Evolutionary conservation across 2,797 vertebrate species (phyloP).

Genomic region (Borostomias antarcticus): DNA sequence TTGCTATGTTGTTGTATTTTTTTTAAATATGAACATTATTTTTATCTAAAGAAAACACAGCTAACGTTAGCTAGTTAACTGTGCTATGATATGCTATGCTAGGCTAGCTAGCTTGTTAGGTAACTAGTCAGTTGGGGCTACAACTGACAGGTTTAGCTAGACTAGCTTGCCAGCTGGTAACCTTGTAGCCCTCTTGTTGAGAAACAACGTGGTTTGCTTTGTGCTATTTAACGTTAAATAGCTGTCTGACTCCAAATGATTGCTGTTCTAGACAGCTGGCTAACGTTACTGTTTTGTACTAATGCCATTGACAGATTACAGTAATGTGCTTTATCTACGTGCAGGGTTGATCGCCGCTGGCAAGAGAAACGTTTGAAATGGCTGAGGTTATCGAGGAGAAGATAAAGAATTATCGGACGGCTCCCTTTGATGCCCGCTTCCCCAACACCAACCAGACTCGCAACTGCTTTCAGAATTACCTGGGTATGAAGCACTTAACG

Average conservation of each 20-base stretch:
- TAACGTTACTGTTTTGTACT: not conserved
- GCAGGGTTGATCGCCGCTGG: no score
- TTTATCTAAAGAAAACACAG: no score
- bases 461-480: constrained; percentile 84
- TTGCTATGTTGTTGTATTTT: no score
- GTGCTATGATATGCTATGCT: no score
- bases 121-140: no score
- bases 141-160: not conserved
- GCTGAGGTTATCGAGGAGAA: constrained; percentile 71
- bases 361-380: constrained; percentile 53
- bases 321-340: no score
- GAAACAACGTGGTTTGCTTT: not conserved
- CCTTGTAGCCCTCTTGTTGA: no score
- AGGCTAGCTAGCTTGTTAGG: no score
- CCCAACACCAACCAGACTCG: constrained; percentile 85
- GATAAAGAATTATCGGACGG: constrained; percentile 79
- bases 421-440: constrained; percentile 83
- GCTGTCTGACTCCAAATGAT: not conserved
- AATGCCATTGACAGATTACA: no score
- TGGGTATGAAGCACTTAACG: constrained; percentile 62
- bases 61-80: no score
- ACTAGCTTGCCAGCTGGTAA: constrained; percentile 3
- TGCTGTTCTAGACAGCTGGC: not conserved
- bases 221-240: not conserved
- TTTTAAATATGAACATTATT: no score